Conservation (phyloP, 2,797 vertebrate genomes). For the Craterocephalus amniculus region DNA sequence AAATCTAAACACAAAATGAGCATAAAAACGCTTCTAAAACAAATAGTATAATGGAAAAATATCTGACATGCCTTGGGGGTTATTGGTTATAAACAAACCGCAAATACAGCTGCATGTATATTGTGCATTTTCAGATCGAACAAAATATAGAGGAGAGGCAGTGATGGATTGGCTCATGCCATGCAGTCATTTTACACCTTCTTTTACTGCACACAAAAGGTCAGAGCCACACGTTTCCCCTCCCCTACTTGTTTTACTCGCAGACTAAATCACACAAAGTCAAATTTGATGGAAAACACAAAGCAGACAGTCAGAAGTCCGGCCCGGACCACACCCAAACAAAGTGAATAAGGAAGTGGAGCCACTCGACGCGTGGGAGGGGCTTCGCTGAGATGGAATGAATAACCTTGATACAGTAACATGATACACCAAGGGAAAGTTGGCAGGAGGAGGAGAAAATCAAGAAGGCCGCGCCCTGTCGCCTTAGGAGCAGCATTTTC, state of each 20-base stretch:
- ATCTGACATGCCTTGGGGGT: neutral
- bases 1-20: neutral
- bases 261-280: constrained; percentile 54
- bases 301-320: constrained; percentile 15
- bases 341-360: constrained; percentile 27
- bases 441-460: constrained; percentile 27
- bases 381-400: constrained; percentile 1
- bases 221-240: constrained; percentile 39
- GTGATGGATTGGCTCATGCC: constrained; percentile 48
- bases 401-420: constrained; percentile 54
- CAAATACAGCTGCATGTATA: neutral
- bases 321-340: constrained; percentile 67
- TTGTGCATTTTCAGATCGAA: neutral
- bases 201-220: constrained; percentile 64
- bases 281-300: constrained; percentile 51
- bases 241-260: constrained; percentile 4
- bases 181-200: constrained; percentile 33
- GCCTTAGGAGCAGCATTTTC: neutral
- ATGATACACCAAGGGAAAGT: constrained; percentile 41
- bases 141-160: constrained; percentile 9
- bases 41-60: neutral
- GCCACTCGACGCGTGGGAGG: neutral
- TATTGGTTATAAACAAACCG: neutral
- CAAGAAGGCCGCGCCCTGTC: constrained; percentile 51
- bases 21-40: neutral